Percentiles rank a stretch among this genome's conserved stretches.
These are phyloP conservation scores for Phymatocera aterrima DNA, from an alignment of 2,888 invertebrate genomes.

Conservation along the genomic window DNA sequence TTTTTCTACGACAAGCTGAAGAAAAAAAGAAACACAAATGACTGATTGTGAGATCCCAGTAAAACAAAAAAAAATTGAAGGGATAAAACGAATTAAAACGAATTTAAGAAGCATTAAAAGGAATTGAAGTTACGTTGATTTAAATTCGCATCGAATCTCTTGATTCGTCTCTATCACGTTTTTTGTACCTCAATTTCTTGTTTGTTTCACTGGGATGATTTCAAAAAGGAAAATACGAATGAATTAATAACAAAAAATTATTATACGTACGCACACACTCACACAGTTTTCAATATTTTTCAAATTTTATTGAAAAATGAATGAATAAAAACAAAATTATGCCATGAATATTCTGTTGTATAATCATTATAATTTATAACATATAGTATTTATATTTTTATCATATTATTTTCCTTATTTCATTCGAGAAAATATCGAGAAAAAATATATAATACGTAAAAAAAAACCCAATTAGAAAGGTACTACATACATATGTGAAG, in stretches of 20 bases:
- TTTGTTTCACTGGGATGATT: no score
- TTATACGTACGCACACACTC: no score
- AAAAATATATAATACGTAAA: constrained; percentile 14
- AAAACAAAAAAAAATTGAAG: background rate
- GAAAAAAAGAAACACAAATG: background rate
- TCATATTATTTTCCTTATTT: constrained; percentile 50
- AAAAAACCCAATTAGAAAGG: background rate
- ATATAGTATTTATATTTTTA: constrained; percentile 58
- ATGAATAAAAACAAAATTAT: constrained; percentile 68
- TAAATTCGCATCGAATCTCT: no score
- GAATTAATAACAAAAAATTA: background rate
- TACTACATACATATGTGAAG: background rate
- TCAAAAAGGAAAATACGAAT: background rate
- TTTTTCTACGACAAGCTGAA: background rate
- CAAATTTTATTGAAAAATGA: constrained; percentile 67
- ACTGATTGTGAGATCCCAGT: background rate
- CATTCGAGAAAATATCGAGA: constrained; percentile 58
- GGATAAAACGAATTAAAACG: no score
- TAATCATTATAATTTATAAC: constrained; percentile 51
- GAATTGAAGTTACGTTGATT: no score
- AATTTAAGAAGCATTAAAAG: no score
- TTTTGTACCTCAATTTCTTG: no score
- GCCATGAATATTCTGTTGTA: constrained; percentile 57
- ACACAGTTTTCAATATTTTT: constrained; percentile 49
- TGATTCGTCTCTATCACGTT: no score